These are phyloP conservation scores for Lophotis ruficrista DNA, from an alignment of 2,113 vertebrate genomes.

Conservation along the genomic window DNA sequence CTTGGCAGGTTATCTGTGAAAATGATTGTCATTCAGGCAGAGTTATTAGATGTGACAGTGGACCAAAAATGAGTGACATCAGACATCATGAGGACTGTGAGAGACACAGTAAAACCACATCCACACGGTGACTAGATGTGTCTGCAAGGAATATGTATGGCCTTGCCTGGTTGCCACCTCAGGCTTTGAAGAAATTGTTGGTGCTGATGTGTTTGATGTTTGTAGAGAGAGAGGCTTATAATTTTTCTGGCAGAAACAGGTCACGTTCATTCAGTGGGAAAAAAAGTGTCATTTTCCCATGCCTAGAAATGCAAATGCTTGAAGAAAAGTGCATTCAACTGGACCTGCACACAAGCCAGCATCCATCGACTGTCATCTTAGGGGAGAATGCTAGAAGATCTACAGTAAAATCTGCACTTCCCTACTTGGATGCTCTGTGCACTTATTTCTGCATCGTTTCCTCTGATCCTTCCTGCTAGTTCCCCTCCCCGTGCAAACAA, in stretches of 20 bases:
- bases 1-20: neutral
- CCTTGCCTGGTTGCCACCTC: neutral
- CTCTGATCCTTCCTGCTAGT: neutral
- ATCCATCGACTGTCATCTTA: neutral
- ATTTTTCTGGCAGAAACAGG: conserved; percentile 40
- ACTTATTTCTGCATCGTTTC: neutral
- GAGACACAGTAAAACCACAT: neutral
- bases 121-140: neutral
- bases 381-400: neutral
- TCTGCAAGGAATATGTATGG: neutral
- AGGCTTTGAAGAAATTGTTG: neutral
- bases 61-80: neutral
- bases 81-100: neutral
- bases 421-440: fast-evolving
- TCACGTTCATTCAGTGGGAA: neutral
- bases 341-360: neutral
- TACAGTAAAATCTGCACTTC: neutral
- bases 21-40: neutral
- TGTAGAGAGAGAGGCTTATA: neutral
- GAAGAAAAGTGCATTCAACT: neutral
- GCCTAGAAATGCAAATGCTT: neutral
- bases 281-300: neutral
- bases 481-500: neutral
- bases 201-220: neutral
- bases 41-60: neutral